Percentiles rank a stretch among this genome's conserved stretches.
Conservation (phyloP, 2,797 vertebrate species). For the Gadopsis bispinosus region DNA sequence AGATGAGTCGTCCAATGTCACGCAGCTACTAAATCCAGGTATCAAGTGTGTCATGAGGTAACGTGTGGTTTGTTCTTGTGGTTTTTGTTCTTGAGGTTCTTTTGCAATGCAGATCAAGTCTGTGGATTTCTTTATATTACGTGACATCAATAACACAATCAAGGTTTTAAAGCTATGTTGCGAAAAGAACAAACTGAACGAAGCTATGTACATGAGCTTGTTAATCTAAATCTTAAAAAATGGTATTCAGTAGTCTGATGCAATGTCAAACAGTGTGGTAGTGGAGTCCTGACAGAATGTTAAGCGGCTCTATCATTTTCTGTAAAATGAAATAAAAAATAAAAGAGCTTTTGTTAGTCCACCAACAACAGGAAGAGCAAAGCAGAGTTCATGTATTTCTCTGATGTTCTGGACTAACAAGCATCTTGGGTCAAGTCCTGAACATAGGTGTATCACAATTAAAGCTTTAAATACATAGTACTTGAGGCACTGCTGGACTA, state of each 20-base stretch:
- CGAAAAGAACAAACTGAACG: conserved; percentile 38
- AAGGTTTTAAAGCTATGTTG: conserved; percentile 75
- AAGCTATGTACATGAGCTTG: conserved; percentile 50
- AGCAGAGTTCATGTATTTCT: not conserved
- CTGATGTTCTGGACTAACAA: not conserved
- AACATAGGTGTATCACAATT: not conserved
- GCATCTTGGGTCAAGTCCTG: not conserved
- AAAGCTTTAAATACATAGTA: conserved; percentile 23
- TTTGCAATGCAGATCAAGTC: conserved; percentile 58
- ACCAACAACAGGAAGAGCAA: conserved; percentile 62
- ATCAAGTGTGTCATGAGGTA: conserved; percentile 88
- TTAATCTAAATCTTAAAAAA: conserved; percentile 49
- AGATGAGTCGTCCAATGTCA: conserved; percentile 85
- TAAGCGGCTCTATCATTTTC: conserved; percentile 2
- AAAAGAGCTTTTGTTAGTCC: conserved; percentile 26
- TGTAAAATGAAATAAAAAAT: not conserved
- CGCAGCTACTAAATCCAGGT: conserved; percentile 68
- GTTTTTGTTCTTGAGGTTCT: conserved; percentile 70
- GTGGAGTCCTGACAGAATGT: not conserved
- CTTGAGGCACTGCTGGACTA: not conserved
- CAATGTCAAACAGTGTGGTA: conserved; percentile 35
- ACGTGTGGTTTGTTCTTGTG: conserved; percentile 83
- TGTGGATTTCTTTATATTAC: conserved; percentile 60
- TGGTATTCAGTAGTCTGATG: conserved; percentile 72
- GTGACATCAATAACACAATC: conserved; percentile 43